phyloP scores from a whole-genome alignment of 2,888 invertebrate genomes.

The Acleris cristana region DNA sequence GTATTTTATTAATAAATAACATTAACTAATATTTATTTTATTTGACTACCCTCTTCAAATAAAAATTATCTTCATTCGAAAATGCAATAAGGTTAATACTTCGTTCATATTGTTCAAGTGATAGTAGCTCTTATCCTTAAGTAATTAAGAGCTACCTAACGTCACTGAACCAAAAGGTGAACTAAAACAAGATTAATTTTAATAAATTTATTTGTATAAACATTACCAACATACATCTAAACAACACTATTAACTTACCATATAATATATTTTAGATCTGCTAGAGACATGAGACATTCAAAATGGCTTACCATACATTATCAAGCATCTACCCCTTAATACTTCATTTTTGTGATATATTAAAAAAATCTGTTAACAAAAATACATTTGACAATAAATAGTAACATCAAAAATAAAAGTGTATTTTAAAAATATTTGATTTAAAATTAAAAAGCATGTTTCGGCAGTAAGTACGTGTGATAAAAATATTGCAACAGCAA shows the following conservation, averaged over 20 bases:
- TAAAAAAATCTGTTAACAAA: conserved; percentile 15
- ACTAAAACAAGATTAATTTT: too few species aligned
- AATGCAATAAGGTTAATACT: too few species aligned
- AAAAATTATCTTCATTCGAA: neutral
- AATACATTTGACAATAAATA: neutral
- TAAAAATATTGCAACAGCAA: conserved; percentile 12
- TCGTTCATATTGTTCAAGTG: too few species aligned
- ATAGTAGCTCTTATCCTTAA: too few species aligned
- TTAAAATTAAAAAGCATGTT: too few species aligned
- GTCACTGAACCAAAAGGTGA: too few species aligned
- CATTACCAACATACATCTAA: conserved; percentile 28
- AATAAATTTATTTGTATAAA: conserved; percentile 17
- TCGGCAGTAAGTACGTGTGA: conserved; percentile 17
- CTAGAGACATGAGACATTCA: conserved; percentile 7
- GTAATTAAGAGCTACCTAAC: too few species aligned
- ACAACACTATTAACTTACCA: conserved; percentile 23
- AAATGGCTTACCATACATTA: conserved; percentile 10
- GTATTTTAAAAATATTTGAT: too few species aligned
- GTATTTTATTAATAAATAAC: conserved; percentile 15
- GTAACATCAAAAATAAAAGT: neutral
- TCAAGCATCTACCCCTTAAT: conserved; percentile 30
- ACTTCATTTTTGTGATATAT: conserved; percentile 17
- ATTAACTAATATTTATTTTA: neutral
- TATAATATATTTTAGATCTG: conserved; percentile 11
- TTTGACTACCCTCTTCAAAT: neutral